Conservation (phyloP, 2,797 vertebrate species). For the Rachycentron canadum region DNA sequence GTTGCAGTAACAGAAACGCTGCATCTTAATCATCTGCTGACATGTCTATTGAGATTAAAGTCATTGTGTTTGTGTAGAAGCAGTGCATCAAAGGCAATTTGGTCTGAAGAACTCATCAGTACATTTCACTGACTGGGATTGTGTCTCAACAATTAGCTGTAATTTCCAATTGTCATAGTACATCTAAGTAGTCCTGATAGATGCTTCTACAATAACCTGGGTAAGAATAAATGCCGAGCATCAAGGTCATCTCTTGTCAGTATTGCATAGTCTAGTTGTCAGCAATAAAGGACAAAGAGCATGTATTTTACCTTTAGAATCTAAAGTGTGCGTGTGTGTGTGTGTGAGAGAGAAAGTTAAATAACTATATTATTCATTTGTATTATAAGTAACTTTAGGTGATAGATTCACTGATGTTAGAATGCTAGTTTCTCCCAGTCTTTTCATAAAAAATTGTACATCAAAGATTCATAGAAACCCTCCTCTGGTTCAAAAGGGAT, state of each 20-base stretch:
- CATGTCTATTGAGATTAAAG: not conserved
- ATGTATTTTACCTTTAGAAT: not conserved
- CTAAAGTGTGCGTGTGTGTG: too few relatives aligned
- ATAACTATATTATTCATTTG: not conserved
- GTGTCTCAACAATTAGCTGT: not conserved
- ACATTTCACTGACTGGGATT: not conserved
- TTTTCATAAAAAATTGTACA: not conserved
- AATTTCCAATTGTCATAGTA: not conserved
- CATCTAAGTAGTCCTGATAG: not conserved
- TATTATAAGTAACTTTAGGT: not conserved
- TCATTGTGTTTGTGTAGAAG: not conserved
- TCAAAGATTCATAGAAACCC: slow-evolving; percentile 3
- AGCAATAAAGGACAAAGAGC: not conserved
- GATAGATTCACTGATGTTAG: not conserved
- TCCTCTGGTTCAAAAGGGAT: not conserved
- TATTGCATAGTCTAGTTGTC: not conserved
- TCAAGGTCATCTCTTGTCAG: not conserved
- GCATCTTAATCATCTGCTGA: not conserved
- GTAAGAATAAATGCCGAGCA: not conserved
- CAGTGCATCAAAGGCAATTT: not conserved
- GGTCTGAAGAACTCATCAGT: not conserved
- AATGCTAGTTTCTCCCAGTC: not conserved
- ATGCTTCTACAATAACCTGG: not conserved
- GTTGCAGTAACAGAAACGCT: not conserved
- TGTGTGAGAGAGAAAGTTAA: not conserved